Evolutionary conservation across 2,113 vertebrate species (phyloP).

Genomic region (Elanus axillaris): DNA sequence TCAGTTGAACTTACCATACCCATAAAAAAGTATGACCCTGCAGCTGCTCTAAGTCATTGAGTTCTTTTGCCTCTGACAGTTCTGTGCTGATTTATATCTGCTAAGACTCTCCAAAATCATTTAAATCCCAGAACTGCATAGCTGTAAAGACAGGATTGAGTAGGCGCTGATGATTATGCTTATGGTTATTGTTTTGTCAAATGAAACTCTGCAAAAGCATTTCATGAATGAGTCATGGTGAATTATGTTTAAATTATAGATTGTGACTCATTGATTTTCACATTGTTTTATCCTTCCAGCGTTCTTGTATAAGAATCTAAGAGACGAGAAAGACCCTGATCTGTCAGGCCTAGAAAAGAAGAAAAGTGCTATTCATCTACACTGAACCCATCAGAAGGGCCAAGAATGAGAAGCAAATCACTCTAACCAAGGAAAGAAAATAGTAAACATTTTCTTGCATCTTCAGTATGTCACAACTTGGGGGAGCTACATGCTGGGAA

Average conservation of each 20-base stretch:
- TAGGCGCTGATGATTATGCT: not conserved
- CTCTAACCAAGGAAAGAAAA: not conserved
- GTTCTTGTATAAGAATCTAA: not conserved
- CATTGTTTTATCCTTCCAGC: not conserved
- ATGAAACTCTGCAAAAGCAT: not conserved
- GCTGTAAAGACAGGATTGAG: not conserved
- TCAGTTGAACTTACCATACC: not conserved
- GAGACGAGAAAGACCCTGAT: not conserved
- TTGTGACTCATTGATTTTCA: conserved; percentile 38
- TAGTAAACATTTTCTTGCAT: not conserved
- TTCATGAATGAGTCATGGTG: conserved; percentile 35
- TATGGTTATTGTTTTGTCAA: conserved; percentile 27
- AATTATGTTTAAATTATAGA: conserved; percentile 36
- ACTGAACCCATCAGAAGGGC: not conserved
- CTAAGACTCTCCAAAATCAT: not conserved
- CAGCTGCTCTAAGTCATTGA: not conserved
- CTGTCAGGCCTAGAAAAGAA: not conserved
- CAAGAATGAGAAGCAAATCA: not conserved
- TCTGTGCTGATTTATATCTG: not conserved
- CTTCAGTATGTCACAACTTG: not conserved
- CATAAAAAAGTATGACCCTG: not conserved
- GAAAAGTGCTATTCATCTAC: not conserved
- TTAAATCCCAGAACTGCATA: not conserved
- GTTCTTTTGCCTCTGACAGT: not conserved
- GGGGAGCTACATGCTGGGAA: not conserved